Evolutionary conservation across 1,140 invertebrate genomes (phyloP), one percentile per base, ranked within the genome.

Genomic region (Asobara japonica): DNA sequence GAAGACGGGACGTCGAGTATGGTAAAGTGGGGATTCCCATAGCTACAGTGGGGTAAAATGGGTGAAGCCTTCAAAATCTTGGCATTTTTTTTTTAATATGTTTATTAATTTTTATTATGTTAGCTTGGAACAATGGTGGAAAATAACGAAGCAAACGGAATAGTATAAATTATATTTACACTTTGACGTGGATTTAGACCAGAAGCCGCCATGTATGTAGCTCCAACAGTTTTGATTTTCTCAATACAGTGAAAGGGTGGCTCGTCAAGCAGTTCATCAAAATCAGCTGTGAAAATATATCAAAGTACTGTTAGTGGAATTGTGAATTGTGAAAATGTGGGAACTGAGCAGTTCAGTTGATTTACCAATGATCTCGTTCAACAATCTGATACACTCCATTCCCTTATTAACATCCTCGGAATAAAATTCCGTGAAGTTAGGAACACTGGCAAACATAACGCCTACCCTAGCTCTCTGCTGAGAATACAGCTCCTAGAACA

Each of bases 341-440:
- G 65, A 75, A 78, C 60, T 62, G 56, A 29, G 10, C 36, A 45
- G 48, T 6, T 61, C 64, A 65, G 18, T n/a, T 36, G 62, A 20
- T 77, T 87, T 88, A 95, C 94, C 96, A 79, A 99, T 98, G 73
- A 99, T 99, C 89, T 99, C 98, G 89, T 99, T 99, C 18, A 99
- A 90, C 31, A 99, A 90, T 70, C 97, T 89, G 81, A 99, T 98
- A 88, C 97, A 99, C 83, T 99, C 98, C 81, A 99, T 93, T 45
- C 98, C 98, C 83, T 97, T 96, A 85, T 97, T 97, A 51, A 97
- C 94, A 84, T 97, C 96, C 87, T 99, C 97, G 0, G 96, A 98
- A 89, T 99, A 99, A 86, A 99, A 99, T 83, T 98, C 96, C 33
- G 97, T 97, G 85, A 99, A 99, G 88, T 99, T 99, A 2, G 98